Evolutionary conservation across 2,888 invertebrate genomes (phyloP), one percentile per base, ranked within the genome.

Genomic region (Diarsia brunnea): DNA sequence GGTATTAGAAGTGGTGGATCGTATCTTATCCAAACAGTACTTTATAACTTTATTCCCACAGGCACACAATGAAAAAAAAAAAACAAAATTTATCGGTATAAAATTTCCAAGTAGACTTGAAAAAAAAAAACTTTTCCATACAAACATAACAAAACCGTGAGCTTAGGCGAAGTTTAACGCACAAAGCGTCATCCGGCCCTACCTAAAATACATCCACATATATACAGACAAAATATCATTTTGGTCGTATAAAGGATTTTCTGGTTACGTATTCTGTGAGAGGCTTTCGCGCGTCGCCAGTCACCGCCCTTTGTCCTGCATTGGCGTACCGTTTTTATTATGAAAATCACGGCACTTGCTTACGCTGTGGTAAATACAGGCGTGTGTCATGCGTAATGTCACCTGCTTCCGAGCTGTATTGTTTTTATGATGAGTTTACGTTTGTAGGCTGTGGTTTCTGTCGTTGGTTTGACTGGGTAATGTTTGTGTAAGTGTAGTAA

Each of bases 341-440:
- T 88, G 89, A 88, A 88, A 86, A 88, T 89, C 89, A 88, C 79
- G 86, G 70, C 67, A 84, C 84, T 84, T 84, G 79, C 75, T 82
- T 82, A 82, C 85, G 73, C 78, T 60, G 78, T 65, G 72, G 82
- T 83, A 77, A 77, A 73, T 74, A 82, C 79, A 58, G 65, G 69
- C 68, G 66, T 79, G 80, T 87, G 69, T 86, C 85, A 84, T 89
- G 77, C 78, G 84, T 87, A 87, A 86, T 86, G 79, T 75, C 76
- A 86, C 79, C 82, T 86, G 70, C 55, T 86, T 79, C 73, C 69
- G 69, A 55, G 49, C 47, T 58, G 81, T 78, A 81, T 75, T 84
- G 83, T 85, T 87, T 85, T 81, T 75, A 65, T 79, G 75, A 79
- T 66, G 69, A 76, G 60, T 38, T 84, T 61, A 68, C 47, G 60